Evolutionary conservation across 2,888 invertebrate genomes (phyloP), one percentile per base, ranked within the genome.

Genomic region (Eretmocerus hayati): DNA sequence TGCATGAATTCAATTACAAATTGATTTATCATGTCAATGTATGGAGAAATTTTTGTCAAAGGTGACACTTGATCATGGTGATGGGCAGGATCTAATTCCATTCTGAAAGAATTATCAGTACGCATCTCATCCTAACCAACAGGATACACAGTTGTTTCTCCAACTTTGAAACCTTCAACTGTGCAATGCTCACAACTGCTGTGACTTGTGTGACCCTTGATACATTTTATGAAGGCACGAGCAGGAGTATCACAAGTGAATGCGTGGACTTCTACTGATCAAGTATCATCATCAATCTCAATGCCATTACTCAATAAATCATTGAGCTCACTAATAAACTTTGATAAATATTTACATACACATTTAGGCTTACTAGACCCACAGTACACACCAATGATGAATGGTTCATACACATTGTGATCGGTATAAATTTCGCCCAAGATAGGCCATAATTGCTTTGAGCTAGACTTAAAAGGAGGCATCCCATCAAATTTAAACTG

Each of bases 1-100:
- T 50, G 54, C 55, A 56, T 59, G 47, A 52, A 55, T 45, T 57
- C 58, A 39, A 55, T 20, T 3, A 43, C 48, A 38, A 55, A 48
- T 36, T 48, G 35, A 8, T 51, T 33, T 31, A 52, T 42, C 30
- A 58, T 44, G 22, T 48, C 48, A 37, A 56, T 47, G 38, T 49
- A n/a, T n/a, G n/a, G n/a, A n/a, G n/a, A 15, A n/a, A 46, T 44
- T n/a, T 32, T 13, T n/a, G 37, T 31, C 26, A 56, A 44, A 8
- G 44, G 40, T 19, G 43, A 48, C 18, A n/a, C 8, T 16, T 42
- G 46, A 33, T 35, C 36, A 39, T 55, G 50, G 37, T 55, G 51
- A 26, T 50, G 48, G 16, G n/a, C 20, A 20, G 38, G n/a, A 32
- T 51, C 31, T 33, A 19, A 31, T 37, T 31, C 22, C n/a, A 20